Percentiles rank a stretch among this genome's conserved stretches.
These are phyloP conservation scores for Eristalis intricaria DNA, from an alignment of 2,888 invertebrate species.

Conservation along the genomic window DNA sequence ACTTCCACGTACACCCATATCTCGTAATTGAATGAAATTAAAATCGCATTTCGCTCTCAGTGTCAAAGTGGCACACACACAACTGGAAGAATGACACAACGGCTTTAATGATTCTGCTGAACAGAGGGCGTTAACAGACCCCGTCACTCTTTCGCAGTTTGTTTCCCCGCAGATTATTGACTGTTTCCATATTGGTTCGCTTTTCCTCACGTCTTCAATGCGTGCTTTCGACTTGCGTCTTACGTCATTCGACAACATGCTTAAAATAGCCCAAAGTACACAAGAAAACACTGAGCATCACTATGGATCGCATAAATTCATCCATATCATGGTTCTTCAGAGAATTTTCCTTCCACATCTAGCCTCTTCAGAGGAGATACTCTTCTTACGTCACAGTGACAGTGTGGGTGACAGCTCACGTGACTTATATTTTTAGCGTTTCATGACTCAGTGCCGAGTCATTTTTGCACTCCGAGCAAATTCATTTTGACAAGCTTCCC, in stretches of 20 bases:
- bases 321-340: not conserved
- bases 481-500: not conserved
- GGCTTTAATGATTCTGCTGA: not conserved
- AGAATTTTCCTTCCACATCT: not conserved
- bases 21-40: not conserved
- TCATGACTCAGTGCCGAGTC: no score
- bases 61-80: not conserved
- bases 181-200: not conserved
- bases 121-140: not conserved
- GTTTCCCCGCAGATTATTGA: not conserved
- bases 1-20: not conserved
- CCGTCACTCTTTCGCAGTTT: no score
- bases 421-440: no score
- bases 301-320: not conserved
- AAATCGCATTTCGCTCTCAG: not conserved
- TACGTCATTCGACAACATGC: not conserved
- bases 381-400: not conserved
- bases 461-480: not conserved
- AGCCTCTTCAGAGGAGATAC: not conserved
- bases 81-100: not conserved
- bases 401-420: no score
- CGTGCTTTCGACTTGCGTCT: not conserved
- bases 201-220: not conserved
- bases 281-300: not conserved
- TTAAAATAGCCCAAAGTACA: not conserved